Percentiles rank a stretch among this genome's conserved stretches.
Evolutionary conservation across 53 echinoderm and acorn worm genomes (phyloP).

Genomic region (Astropecten irregularis): DNA sequence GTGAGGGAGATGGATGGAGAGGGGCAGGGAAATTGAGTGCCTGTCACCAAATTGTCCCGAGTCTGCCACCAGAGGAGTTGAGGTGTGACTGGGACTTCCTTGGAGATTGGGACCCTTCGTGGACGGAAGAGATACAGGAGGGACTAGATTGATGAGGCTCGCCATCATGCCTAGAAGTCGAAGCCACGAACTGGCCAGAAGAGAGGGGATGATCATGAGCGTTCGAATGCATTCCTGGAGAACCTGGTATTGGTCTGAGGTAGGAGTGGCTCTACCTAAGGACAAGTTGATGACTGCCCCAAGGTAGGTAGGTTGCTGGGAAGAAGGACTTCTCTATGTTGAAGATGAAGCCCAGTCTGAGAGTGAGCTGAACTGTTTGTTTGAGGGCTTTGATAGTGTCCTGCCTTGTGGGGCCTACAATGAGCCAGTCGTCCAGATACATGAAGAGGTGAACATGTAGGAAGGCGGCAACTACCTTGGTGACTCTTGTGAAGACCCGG

Average conservation of each 20-base stretch:
- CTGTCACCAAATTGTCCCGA: neutral
- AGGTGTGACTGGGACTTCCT: neutral
- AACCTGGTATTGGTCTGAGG: neutral
- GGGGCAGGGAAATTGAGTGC: neutral
- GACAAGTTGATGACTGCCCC: conserved; percentile 24
- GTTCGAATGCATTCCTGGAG: neutral
- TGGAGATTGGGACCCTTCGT: neutral
- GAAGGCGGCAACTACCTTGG: no score
- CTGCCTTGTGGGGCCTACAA: no score
- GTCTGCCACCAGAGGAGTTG: conserved; percentile 17
- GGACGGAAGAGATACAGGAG: neutral
- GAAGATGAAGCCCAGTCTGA: no score
- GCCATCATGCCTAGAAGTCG: conserved; percentile 15
- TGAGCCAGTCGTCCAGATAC: no score
- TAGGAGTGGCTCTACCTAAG: neutral
- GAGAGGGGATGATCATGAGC: neutral
- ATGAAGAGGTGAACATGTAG: no score
- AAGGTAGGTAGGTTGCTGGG: conserved; percentile 21
- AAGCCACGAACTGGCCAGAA: conserved; percentile 6
- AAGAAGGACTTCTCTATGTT: neutral
- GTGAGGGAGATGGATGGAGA: neutral
- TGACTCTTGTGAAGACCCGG: no score
- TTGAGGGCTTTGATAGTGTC: no score
- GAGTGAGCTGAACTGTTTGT: no score
- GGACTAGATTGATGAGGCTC: conserved; percentile 3